Evolutionary conservation across 2,113 vertebrate species (phyloP).

Genomic region (Lophura nycthemera): DNA sequence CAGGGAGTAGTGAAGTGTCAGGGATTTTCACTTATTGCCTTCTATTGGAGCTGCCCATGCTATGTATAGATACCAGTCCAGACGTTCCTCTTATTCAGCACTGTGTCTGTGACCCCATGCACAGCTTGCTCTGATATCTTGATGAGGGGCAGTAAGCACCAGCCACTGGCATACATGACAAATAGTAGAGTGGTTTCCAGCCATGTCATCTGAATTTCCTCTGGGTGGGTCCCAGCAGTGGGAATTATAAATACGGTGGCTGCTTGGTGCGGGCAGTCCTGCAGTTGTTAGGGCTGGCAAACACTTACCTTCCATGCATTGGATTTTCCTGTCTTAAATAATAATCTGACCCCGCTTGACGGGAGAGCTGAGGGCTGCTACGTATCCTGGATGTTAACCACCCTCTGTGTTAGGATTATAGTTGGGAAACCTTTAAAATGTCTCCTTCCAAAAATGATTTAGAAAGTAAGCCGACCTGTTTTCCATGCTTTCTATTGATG

Average conservation of each 20-base stretch:
- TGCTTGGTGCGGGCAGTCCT: not conserved
- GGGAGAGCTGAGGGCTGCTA: not conserved
- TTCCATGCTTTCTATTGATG: fast-evolving
- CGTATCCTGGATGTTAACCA: not conserved
- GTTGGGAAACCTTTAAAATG: not conserved
- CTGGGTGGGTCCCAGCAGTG: not conserved
- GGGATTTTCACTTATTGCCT: not conserved
- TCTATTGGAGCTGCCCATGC: not conserved
- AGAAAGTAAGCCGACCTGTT: not conserved
- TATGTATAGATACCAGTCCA: fast-evolving
- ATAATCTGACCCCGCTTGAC: not conserved
- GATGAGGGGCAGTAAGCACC: not conserved
- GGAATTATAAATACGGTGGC: not conserved
- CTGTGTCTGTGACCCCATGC: not conserved
- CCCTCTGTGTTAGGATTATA: not conserved
- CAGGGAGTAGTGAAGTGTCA: not conserved
- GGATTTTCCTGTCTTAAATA: not conserved
- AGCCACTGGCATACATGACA: not conserved
- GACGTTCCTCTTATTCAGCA: not conserved
- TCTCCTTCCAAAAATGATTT: not conserved
- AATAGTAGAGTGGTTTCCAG: not conserved
- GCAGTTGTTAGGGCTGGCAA: not conserved
- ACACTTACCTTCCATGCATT: not conserved
- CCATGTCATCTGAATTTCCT: not conserved
- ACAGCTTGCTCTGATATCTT: not conserved